Evolutionary conservation across 2,113 vertebrate genomes (phyloP).

Genomic region (Hyla sarda): DNA sequence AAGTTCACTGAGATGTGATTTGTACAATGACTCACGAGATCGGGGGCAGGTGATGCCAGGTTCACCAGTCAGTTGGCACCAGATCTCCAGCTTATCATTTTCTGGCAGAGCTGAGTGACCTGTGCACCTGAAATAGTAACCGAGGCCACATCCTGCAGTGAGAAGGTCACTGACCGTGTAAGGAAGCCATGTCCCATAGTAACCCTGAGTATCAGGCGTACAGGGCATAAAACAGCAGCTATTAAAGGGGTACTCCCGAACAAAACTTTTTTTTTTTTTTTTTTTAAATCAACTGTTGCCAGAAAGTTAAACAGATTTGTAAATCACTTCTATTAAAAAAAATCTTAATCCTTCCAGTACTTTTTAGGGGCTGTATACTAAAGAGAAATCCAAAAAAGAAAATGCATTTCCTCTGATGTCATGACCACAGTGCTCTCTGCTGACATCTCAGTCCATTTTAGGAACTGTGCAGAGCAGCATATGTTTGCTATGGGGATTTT

Average conservation of each 20-base stretch:
- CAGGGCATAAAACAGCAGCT: neutral
- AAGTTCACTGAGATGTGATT: constrained; percentile 5
- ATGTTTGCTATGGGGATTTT: no score
- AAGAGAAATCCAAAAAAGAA: no score
- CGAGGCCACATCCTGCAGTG: neutral
- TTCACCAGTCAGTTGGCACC: neutral
- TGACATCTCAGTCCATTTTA: no score
- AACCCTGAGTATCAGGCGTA: neutral
- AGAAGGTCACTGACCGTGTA: neutral
- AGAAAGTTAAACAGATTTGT: no score
- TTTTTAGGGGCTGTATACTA: no score
- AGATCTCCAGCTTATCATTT: neutral
- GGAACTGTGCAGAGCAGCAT: no score
- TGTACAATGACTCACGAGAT: neutral
- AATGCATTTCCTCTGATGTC: no score
- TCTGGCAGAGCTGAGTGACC: neutral
- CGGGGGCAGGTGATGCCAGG: neutral
- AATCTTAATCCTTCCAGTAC: no score
- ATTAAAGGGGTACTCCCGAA: neutral
- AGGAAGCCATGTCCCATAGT: neutral
- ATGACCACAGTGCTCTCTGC: no score
- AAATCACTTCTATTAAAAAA: no score
- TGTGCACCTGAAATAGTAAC: neutral
- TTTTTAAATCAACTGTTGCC: no score
- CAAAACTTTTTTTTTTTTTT: no score